A percentile compares a stretch with the other conserved stretches of the same genome.
These are phyloP conservation scores for Tympanoctomys barrerae DNA, from an alignment of 2,797 vertebrate species.

Conservation along the genomic window DNA sequence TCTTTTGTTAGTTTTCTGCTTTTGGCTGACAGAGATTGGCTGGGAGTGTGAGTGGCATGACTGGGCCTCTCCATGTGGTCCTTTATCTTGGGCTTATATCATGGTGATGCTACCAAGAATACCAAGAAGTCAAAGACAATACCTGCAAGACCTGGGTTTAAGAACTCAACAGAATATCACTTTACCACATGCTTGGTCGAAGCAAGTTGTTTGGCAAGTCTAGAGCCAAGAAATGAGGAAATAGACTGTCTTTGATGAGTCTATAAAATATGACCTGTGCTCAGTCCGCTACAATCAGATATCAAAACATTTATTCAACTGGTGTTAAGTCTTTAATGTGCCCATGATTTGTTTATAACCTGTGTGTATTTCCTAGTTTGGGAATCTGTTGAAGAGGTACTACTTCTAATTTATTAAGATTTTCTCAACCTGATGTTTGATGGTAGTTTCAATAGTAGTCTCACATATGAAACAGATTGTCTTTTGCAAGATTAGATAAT, in stretches of 20 bases:
- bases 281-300: neutral
- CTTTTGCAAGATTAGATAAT: conserved; percentile 16
- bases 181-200: conserved; percentile 34
- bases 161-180: neutral
- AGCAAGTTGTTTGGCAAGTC: neutral
- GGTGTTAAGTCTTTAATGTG: conserved; percentile 1
- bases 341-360: conserved; percentile 28
- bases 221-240: neutral
- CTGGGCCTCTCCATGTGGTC: neutral
- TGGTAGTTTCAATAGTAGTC: conserved; percentile 22
- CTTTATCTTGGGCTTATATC: conserved; percentile 17
- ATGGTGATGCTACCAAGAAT: neutral
- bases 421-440: conserved; percentile 34
- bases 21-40: neutral
- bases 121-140: neutral
- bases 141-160: neutral
- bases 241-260: neutral
- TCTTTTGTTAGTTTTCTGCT: conserved; percentile 12
- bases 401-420: conserved; percentile 7
- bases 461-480: conserved; percentile 35
- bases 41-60: neutral
- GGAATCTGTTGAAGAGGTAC: conserved; percentile 15
- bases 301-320: neutral
- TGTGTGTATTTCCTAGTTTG: conserved; percentile 3
- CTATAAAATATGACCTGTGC: neutral